Percentiles rank a stretch among this genome's conserved stretches.
phyloP scores from a whole-genome alignment of 2,113 vertebrate genomes.

The Antennarius striatus region DNA sequence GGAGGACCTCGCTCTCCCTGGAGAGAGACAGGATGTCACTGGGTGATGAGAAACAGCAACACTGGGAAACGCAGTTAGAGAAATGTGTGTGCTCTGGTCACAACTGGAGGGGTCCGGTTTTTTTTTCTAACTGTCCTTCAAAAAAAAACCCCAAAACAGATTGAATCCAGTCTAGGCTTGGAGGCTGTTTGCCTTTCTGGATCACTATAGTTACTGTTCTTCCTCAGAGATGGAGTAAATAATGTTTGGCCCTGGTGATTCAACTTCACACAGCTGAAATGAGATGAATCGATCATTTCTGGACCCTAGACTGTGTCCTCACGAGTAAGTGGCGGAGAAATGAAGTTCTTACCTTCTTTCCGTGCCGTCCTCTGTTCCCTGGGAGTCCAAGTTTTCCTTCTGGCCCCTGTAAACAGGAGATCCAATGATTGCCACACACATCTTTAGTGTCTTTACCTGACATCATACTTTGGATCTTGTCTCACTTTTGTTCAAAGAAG shows the following conservation, averaged over 20 bases:
- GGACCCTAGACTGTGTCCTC: not conserved
- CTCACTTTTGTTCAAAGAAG: not conserved
- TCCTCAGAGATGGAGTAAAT: no score
- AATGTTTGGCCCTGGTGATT: not conserved
- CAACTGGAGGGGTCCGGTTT: not conserved
- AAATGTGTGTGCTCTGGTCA: not conserved
- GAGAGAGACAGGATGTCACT: slow-evolving; percentile 33
- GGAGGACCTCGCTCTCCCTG: slow-evolving; percentile 90
- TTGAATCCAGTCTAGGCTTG: no score
- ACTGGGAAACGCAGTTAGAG: not conserved
- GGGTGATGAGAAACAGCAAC: not conserved
- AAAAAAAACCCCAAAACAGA: no score
- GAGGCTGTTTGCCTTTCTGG: no score
- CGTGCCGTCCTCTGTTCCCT: slow-evolving; percentile 88
- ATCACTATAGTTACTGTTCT: no score
- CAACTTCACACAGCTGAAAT: not conserved
- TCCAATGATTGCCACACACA: not conserved
- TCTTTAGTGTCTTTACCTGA: not conserved
- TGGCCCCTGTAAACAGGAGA: slow-evolving; percentile 80
- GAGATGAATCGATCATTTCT: not conserved
- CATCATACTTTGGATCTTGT: not conserved
- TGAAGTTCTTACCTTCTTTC: slow-evolving; percentile 86
- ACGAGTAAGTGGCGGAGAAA: not conserved
- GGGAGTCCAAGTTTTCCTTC: slow-evolving; percentile 87
- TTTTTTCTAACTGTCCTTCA: not conserved